These are phyloP conservation scores for Beroe forskalii DNA, from an alignment of 37 sponge, comb jelly and placozoan genomes.

Conservation along the genomic window DNA sequence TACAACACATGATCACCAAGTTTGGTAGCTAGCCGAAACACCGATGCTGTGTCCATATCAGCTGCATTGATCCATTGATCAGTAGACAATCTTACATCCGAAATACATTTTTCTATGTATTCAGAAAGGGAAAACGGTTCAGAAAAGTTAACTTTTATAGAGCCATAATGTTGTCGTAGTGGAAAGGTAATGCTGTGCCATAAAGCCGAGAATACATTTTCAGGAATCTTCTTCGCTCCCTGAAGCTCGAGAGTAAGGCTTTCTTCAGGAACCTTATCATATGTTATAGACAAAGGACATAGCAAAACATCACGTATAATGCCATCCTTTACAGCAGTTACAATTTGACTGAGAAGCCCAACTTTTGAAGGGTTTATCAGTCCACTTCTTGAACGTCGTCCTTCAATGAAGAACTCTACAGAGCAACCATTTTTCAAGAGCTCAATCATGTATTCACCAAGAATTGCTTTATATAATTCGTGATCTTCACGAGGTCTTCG, in stretches of 20 bases:
- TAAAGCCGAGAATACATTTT: slow-evolving; percentile 38
- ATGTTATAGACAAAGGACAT: slow-evolving; percentile 43
- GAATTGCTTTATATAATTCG: slow-evolving; percentile 13
- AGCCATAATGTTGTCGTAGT: slow-evolving; percentile 39
- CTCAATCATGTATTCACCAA: slow-evolving; percentile 49
- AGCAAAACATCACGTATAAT: slow-evolving; percentile 34
- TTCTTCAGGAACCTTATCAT: slow-evolving; percentile 60
- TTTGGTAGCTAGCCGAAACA: neutral
- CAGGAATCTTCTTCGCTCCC: slow-evolving; percentile 42
- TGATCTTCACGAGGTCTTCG: slow-evolving; percentile 31
- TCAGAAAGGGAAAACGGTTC: slow-evolving; percentile 27
- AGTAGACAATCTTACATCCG: neutral
- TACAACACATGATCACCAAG: slow-evolving; percentile 48
- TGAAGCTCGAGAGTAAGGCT: slow-evolving; percentile 59
- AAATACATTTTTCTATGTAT: slow-evolving; percentile 1
- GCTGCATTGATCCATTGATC: neutral
- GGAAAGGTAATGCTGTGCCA: slow-evolving; percentile 43
- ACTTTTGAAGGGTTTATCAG: slow-evolving; percentile 50
- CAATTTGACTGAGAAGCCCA: slow-evolving; percentile 23
- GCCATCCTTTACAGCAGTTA: slow-evolving; percentile 18
- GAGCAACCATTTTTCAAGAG: neutral
- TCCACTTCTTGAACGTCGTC: slow-evolving; percentile 31
- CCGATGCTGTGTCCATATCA: slow-evolving; percentile 26
- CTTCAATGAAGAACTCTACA: slow-evolving; percentile 51
- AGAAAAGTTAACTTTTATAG: slow-evolving; percentile 25